Percentiles rank a stretch among this genome's conserved stretches.
Evolutionary conservation across 2,797 vertebrate species (phyloP).

Genomic region (Enteromius radiatus): DNA sequence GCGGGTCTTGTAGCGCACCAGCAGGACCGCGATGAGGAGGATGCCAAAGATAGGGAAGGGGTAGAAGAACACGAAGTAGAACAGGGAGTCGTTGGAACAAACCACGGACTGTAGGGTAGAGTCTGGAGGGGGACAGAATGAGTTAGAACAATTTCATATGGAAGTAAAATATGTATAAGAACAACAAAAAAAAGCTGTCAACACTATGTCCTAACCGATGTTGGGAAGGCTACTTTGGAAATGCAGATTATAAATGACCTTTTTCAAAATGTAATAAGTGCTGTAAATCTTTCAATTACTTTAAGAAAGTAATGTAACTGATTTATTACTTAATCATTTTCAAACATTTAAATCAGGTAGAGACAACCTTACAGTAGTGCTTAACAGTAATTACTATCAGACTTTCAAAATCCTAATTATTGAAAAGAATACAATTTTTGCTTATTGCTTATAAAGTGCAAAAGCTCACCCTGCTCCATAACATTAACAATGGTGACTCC

Average conservation of each 20-base stretch:
- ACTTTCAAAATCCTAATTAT: too few species aligned
- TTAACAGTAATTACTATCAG: neutral
- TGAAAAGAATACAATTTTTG: too few species aligned
- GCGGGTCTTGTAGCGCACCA: conserved; percentile 93
- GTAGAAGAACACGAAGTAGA: conserved; percentile 99
- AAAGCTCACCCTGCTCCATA: conserved; percentile 82
- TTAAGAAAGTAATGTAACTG: neutral
- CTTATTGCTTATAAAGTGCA: neutral
- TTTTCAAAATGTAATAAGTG: neutral
- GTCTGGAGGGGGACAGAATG: conserved; percentile 71
- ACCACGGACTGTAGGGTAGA: conserved; percentile 91
- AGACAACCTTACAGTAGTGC: too few species aligned
- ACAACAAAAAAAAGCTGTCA: neutral
- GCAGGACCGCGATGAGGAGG: conserved; percentile 92
- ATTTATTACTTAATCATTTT: neutral
- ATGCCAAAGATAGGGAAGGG: conserved; percentile 97
- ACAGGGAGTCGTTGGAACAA: conserved; percentile 93
- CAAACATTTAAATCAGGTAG: neutral
- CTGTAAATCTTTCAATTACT: neutral
- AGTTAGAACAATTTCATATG: neutral
- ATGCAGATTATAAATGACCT: neutral
- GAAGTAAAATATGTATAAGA: neutral
- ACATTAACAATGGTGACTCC: conserved; percentile 85
- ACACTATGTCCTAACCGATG: neutral
- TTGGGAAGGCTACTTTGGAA: too few species aligned